Percentiles rank a stretch among this genome's conserved stretches.
phyloP scores from a whole-genome alignment of 2,797 vertebrate genomes.

The Acomys russatus region DNA sequence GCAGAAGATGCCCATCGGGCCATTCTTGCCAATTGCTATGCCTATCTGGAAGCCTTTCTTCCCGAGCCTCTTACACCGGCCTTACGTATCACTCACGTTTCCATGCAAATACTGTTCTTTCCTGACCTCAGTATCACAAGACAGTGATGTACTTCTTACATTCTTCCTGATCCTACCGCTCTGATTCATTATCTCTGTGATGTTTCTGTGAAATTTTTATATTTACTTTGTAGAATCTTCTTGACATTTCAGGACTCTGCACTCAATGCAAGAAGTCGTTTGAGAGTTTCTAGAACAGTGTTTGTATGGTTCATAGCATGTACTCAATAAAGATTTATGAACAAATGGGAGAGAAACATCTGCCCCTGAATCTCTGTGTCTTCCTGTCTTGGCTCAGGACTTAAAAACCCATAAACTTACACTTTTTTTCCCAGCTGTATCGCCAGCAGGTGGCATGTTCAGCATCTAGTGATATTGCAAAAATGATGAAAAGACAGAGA shows the following conservation, averaged over 20 bases:
- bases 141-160: fast-evolving
- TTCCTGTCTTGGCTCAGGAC: background rate
- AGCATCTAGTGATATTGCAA: background rate
- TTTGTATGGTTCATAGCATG: background rate
- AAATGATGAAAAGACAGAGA: background rate
- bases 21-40: background rate
- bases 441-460: background rate
- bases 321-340: background rate
- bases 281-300: background rate
- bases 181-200: background rate
- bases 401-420: background rate
- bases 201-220: background rate
- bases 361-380: background rate
- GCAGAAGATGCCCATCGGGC: background rate
- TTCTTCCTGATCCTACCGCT: background rate
- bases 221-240: background rate
- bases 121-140: background rate
- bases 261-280: background rate
- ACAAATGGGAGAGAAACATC: background rate
- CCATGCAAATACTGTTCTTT: background rate
- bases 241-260: background rate
- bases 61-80: background rate
- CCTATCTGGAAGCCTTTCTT: background rate
- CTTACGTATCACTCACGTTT: background rate
- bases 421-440: background rate